Evolutionary conservation across 1,140 invertebrate genomes (phyloP), one percentile per base, ranked within the genome.

Genomic region (Laodelphax striatellus): DNA sequence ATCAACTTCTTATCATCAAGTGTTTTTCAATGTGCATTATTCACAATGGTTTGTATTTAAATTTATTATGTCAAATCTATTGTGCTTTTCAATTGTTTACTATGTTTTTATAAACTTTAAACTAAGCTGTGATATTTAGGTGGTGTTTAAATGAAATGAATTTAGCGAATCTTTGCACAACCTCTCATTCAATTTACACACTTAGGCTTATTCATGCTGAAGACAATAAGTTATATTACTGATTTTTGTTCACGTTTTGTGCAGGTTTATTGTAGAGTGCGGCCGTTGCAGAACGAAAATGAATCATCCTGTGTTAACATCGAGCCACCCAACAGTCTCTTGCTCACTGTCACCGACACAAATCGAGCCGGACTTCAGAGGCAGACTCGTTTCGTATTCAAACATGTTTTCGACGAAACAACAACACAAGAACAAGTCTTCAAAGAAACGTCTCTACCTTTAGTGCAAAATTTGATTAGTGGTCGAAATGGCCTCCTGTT

Each of bases 401-500:
- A 86, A 67, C 78, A 85, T 70, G 87, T 98, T 2, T 98, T 98
- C 79, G 84, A 85, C 64, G 81, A 86, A 2, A 79, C 81, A 58
- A 70, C 80, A 8, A 72, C 78, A 0, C 97, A 99, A 72, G 85
- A 88, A 69, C 85, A 90, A 3, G 44, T 56, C 1, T 98, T 95
- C 73, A 82, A 88, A 46, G 75, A 80, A 58, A 85, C 94, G n/a
- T 90, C 90, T 1, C 76, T 88, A 50, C 94, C 94, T 0, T 74
- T 98, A 2, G 84, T 98, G 0, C 82, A 90, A 68, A 85, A 87
- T 67, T 71, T 92, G 6, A 75, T 92, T 24, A 78, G 81, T 58
- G 88, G 87, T 44, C 88, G 87, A 72, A 97, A 97, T 79, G 90
- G 87, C 42, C 75, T 96, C 19, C 73, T 98, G 6, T 97, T 98